phyloP scores from a whole-genome alignment of 2,888 invertebrate species.

The Perdita meconis region DNA sequence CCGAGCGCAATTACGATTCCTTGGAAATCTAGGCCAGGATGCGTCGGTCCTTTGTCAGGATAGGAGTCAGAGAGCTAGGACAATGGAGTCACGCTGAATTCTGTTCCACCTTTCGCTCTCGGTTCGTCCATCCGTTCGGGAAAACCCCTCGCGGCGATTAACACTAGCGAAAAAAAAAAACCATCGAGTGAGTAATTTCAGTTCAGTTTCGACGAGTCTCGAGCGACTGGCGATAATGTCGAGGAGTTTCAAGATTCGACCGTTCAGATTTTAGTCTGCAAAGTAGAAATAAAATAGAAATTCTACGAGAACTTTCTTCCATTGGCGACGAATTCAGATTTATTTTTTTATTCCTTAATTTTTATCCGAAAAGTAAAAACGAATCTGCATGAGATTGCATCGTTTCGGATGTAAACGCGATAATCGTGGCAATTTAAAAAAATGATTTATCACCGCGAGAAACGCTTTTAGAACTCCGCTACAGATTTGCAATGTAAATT shows the following conservation, averaged over 20 bases:
- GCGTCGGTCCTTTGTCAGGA: conserved; percentile 29
- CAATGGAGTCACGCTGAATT: conserved; percentile 34
- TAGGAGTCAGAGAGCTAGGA: conserved; percentile 29
- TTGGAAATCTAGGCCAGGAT: conserved; percentile 41
- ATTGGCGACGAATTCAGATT: no score
- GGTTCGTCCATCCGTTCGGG: conserved; percentile 26
- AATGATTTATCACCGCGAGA: background rate
- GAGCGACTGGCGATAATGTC: no score
- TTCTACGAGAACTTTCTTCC: no score
- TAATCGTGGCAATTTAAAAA: background rate
- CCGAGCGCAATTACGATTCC: conserved; percentile 43
- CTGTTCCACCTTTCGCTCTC: conserved; percentile 15
- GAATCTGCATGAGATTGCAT: background rate
- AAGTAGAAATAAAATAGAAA: no score
- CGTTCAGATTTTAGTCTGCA: no score
- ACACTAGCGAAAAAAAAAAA: conserved; percentile 35
- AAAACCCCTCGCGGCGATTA: conserved; percentile 24
- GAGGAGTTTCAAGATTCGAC: no score
- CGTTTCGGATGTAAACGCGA: background rate
- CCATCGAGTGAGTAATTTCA: background rate
- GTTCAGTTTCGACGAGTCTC: no score
- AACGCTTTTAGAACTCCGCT: background rate
- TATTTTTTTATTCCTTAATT: no score
- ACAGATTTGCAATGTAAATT: conserved; percentile 4
- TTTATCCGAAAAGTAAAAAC: background rate